Base-by-base conservation (phyloP, 2,113 vertebrate species). In the Formicarius rufipectus region DNA sequence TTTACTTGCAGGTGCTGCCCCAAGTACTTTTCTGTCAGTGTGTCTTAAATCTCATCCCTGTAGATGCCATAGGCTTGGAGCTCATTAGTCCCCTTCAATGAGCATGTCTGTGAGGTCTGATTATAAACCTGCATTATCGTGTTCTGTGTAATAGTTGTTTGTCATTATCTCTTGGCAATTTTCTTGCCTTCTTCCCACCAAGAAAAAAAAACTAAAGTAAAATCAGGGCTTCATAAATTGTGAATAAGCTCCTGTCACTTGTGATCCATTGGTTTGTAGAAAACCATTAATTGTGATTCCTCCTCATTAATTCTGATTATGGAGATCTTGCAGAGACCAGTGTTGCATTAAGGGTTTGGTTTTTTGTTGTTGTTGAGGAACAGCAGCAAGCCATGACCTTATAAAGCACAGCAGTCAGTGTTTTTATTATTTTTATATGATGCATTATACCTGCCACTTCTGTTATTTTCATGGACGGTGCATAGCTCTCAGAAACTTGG, bases 261-360 rank as follows among this genome's bases (percentile, higher is more conserved):
- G 49, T 95, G 87, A 95, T 96, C 71, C 78, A 95, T 85, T 87
- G 84, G 91, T 53, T 73, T 87, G 74, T 8, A 85, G 82, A 62
- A 95, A 96, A 23, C 67, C 87, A 93, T 96, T 97, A 95, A 93
- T 94, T 95, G 87, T 94, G 87, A 90, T 90, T 95, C 62, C 27
- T 92, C 25, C 84, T 97, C 84, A 77, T 96, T 96, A 95, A 94
- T 71, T 80, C 81, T 91, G 75, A 44, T 89, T 90, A 40, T 58
- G 67, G 84, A 85, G 84, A 95, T 83, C 74, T 80, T 77, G 87
- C 85, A 74, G 87, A 87, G 75, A 88, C 50, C 35, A 87, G 71
- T 77, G 67, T 90, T 95, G 71, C 78, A 82, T 87, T 95, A 76
- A 95, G 93, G 23, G 52, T 89, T 95, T 47, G n/a, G n/a, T n/a